Conservation (phyloP, 2,888 invertebrate genomes). For the Perithous albicinctus region DNA sequence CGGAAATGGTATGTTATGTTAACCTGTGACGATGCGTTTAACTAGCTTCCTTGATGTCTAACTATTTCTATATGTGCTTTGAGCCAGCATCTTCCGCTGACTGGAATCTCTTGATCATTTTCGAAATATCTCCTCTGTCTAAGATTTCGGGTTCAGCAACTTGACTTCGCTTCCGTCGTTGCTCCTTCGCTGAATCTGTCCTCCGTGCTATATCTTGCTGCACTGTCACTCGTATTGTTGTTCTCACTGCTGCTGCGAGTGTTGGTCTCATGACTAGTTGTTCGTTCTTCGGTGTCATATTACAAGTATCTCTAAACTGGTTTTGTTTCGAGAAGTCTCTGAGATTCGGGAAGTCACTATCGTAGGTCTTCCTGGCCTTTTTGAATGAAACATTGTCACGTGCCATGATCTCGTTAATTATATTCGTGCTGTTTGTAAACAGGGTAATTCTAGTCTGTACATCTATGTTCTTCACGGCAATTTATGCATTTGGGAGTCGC, state of each 20-base stretch:
- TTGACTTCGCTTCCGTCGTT: not conserved
- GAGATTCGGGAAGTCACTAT: conserved; percentile 17
- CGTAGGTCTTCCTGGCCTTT: conserved; percentile 14
- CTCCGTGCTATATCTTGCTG: not conserved
- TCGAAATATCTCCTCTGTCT: not conserved
- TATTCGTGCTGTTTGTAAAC: not conserved
- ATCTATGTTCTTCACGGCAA: conserved; percentile 12
- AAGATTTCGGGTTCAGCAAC: not conserved
- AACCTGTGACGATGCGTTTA: not conserved
- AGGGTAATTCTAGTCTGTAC: conserved; percentile 6
- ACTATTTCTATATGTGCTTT: not conserved
- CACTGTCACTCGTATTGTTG: not conserved
- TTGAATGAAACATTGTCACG: conserved; percentile 23
- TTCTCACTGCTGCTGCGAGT: too few relatives aligned
- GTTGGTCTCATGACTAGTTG: not conserved
- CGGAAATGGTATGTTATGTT: conserved; percentile 4
- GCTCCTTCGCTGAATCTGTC: not conserved
- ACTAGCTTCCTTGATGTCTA: conserved; percentile 26
- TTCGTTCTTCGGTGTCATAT: conserved; percentile 8
- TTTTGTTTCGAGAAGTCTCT: not conserved
- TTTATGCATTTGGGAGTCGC: not conserved
- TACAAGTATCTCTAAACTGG: not conserved
- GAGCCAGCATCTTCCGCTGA: not conserved
- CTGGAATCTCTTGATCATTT: not conserved
- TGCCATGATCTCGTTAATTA: conserved; percentile 30